phyloP scores from a whole-genome alignment of 2,888 invertebrate species.

The Schizotus pectinicornis region DNA sequence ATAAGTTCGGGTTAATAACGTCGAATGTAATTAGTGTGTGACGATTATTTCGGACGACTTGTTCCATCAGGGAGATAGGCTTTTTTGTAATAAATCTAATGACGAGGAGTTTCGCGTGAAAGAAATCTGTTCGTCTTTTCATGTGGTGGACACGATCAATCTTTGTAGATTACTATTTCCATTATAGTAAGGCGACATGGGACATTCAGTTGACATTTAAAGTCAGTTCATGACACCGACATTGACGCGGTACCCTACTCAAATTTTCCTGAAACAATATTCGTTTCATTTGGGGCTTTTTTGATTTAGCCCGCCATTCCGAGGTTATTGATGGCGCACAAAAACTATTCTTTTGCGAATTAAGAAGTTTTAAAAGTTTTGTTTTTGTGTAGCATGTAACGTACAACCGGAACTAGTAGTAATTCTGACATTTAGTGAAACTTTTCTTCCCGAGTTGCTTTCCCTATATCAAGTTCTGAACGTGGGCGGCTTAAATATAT shows the following conservation, averaged over 20 bases:
- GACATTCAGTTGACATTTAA: conserved; percentile 21
- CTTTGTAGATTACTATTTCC: conserved; percentile 30
- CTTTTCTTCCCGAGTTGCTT: no score
- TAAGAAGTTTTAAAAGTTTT: no score
- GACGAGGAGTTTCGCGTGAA: conserved; percentile 23
- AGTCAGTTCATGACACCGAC: conserved; percentile 25
- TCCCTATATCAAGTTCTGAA: no score
- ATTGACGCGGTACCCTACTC: conserved; percentile 21
- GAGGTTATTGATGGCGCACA: no score
- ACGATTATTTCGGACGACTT: conserved; percentile 17
- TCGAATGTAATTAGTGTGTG: conserved; percentile 1
- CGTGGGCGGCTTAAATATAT: no score
- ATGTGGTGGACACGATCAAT: conserved; percentile 27
- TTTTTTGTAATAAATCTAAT: conserved; percentile 18
- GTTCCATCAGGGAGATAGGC: conserved; percentile 5
- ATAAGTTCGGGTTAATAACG: conserved; percentile 2
- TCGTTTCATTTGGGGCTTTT: no score
- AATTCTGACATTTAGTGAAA: no score
- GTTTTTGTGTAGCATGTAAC: no score
- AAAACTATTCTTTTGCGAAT: no score
- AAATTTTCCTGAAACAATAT: conserved; percentile 19
- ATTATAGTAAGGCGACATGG: conserved; percentile 25
- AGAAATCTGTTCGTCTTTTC: conserved; percentile 27
- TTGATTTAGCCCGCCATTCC: no score
- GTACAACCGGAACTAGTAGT: no score